phyloP scores from a whole-genome alignment of 2,113 vertebrate genomes.

The Oriolus oriolus region DNA sequence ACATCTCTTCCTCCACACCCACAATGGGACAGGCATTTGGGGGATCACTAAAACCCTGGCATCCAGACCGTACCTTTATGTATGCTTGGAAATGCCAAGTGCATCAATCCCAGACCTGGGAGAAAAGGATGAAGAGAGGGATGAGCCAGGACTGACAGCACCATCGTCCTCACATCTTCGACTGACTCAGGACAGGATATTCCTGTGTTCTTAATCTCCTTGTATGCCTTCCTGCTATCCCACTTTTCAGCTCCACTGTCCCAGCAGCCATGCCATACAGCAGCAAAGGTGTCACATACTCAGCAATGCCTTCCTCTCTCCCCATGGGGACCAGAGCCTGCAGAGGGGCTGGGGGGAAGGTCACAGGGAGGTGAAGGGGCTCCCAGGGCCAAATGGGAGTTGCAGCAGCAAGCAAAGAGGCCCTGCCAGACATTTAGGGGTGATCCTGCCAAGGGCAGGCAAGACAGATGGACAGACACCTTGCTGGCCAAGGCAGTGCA shows the following conservation, averaged over 20 bases:
- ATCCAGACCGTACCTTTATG: not conserved
- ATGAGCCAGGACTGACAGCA: not conserved
- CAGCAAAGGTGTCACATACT: not conserved
- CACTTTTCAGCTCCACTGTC: not conserved
- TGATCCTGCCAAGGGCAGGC: not conserved
- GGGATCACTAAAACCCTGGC: not conserved
- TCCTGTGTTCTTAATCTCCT: not conserved
- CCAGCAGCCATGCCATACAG: not conserved
- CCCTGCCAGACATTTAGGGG: not conserved
- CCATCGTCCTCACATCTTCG: not conserved
- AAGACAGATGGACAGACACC: not conserved
- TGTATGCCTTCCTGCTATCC: not conserved
- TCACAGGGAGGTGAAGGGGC: not conserved
- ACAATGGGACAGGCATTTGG: not conserved
- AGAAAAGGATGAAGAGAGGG: not conserved
- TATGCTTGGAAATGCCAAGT: not conserved
- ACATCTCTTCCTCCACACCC: not conserved
- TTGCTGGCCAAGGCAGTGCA: not conserved
- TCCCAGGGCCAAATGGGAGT: not conserved
- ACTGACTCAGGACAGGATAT: not conserved
- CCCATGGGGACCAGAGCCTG: not conserved
- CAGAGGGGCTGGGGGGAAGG: accelerated
- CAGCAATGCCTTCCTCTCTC: not conserved
- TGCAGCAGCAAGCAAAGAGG: not conserved
- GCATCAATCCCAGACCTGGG: not conserved